Percentiles rank a stretch among this genome's conserved stretches.
Evolutionary conservation across 2,113 vertebrate genomes (phyloP).

Genomic region (Coturnix japonica): DNA sequence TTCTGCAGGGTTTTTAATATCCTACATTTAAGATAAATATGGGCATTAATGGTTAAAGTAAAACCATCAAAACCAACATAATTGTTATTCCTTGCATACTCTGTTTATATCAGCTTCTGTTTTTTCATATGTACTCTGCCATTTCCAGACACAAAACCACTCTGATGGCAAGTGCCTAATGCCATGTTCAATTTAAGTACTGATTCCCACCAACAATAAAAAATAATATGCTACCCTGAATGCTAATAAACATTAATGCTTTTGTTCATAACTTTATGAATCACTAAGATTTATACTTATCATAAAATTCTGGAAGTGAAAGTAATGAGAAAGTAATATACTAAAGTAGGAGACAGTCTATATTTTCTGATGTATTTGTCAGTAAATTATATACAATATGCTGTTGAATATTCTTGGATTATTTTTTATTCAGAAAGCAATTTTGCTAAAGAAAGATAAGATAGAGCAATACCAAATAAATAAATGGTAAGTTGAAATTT

Average conservation of each 20-base stretch:
- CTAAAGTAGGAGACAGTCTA: not conserved
- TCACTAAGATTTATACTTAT: constrained; percentile 29
- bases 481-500: not conserved
- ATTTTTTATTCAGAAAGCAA: not conserved
- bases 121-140: not conserved
- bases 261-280: constrained; percentile 24
- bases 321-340: constrained; percentile 28
- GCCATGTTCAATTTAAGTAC: not conserved
- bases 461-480: not conserved
- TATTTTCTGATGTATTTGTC: constrained; percentile 30
- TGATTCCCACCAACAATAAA: constrained; percentile 14
- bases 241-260: constrained; percentile 29
- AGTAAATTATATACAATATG: not conserved
- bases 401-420: not conserved
- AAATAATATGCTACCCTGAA: not conserved
- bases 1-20: not conserved
- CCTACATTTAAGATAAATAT: not conserved
- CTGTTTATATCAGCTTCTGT: not conserved
- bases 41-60: not conserved
- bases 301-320: constrained; percentile 25
- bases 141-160: not conserved
- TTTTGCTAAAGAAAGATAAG: not conserved
- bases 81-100: not conserved
- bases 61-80: not conserved
- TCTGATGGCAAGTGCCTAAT: constrained; percentile 20